Conservation (phyloP, 2,888 invertebrate genomes). For the Sinohyriopsis cumingii region DNA sequence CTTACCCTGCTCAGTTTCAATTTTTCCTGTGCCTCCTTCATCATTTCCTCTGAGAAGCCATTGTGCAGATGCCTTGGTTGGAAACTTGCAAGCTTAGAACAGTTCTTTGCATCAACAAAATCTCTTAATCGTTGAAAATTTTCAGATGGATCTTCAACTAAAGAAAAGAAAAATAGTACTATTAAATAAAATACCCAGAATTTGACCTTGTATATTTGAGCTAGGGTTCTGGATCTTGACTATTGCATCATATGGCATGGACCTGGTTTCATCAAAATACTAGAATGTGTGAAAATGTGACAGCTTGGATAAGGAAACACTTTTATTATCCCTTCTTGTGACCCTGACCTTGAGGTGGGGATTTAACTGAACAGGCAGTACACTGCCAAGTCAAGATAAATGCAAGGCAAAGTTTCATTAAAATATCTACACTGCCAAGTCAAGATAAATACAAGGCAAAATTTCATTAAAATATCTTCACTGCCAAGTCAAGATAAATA, state of each 20-base stretch:
- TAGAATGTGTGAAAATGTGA: no score
- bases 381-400: no score
- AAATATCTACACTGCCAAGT: no score
- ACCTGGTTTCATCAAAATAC: no score
- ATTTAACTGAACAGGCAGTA: no score
- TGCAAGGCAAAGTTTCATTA: no score
- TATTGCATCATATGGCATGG: background rate
- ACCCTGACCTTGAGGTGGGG: no score
- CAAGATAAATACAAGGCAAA: no score
- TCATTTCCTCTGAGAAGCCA: slow-evolving; percentile 86
- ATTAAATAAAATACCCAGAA: background rate
- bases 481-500: no score
- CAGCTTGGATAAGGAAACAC: no score
- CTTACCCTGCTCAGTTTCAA: slow-evolving; percentile 79
- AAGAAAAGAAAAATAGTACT: slow-evolving; percentile 56
- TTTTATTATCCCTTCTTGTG: no score
- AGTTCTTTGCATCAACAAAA: slow-evolving; percentile 86
- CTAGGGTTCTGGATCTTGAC: background rate
- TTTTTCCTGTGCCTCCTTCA: slow-evolving; percentile 81
- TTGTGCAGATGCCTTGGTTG: slow-evolving; percentile 78
- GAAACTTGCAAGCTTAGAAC: slow-evolving; percentile 82
- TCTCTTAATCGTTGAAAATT: slow-evolving; percentile 92
- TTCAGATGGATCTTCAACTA: slow-evolving; percentile 95
- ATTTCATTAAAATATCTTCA: no score
- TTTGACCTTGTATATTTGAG: background rate